Percentiles rank a stretch among this genome's conserved stretches.
These are phyloP conservation scores for Rostratula benghalensis DNA, from an alignment of 2,113 vertebrate genomes.

Conservation along the genomic window DNA sequence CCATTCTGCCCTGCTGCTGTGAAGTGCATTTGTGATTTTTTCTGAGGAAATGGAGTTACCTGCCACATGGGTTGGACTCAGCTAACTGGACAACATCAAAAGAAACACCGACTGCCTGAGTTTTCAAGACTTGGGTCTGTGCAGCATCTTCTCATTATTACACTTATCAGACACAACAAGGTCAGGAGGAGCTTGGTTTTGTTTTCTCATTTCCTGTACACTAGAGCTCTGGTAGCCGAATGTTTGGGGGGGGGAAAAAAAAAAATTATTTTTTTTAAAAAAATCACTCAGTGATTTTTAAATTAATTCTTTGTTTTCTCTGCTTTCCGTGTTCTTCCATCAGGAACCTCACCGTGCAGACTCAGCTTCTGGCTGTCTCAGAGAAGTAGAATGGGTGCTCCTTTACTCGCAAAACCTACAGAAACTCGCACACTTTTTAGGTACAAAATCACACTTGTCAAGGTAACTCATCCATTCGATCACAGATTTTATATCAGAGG, in stretches of 20 bases:
- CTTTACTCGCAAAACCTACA: neutral
- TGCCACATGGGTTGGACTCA: neutral
- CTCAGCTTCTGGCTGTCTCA: neutral
- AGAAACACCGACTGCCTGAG: neutral
- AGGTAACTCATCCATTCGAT: neutral
- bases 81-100: neutral
- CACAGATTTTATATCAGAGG: neutral
- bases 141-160: neutral
- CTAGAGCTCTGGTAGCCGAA: neutral
- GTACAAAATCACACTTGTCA: neutral
- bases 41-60: neutral
- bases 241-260: neutral
- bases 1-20: neutral
- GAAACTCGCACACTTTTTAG: neutral
- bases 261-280: neutral
- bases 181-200: neutral
- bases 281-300: neutral
- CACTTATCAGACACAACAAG: neutral
- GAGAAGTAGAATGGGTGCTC: rapidly evolving
- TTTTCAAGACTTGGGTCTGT: neutral
- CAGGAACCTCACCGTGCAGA: neutral
- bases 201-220: neutral
- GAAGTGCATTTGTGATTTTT: neutral
- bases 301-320: neutral
- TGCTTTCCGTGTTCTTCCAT: neutral